Conservation (phyloP, 2,888 invertebrate genomes). For the Tipula unca region DNA sequence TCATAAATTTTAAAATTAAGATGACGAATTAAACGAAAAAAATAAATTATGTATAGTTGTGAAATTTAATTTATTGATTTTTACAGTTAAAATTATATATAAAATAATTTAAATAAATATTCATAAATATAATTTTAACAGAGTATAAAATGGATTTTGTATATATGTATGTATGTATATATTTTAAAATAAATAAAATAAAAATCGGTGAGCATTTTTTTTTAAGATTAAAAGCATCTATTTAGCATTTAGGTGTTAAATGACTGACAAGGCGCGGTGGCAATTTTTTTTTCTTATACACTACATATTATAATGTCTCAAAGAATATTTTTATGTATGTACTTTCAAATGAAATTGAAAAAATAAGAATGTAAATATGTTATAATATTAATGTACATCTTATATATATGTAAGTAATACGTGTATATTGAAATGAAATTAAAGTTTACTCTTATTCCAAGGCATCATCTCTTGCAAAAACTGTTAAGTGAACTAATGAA, state of each 20-base stretch:
- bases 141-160: constrained; percentile 8
- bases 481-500: constrained; percentile 14
- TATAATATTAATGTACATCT: neutral
- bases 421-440: neutral
- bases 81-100: neutral
- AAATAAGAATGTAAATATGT: neutral
- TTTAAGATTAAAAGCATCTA: constrained; percentile 20
- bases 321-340: neutral
- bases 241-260: constrained; percentile 34
- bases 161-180: too few relatives aligned
- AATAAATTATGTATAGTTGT: neutral
- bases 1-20: neutral
- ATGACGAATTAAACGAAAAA: neutral
- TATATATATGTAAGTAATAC: neutral
- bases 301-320: neutral
- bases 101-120: constrained; percentile 14
- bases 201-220: constrained; percentile 3
- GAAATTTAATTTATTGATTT: constrained; percentile 14
- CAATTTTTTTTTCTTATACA: constrained; percentile 30
- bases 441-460: neutral
- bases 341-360: neutral
- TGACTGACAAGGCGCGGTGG: constrained; percentile 39
- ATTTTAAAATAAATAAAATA: neutral
- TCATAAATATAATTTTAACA: constrained; percentile 8
- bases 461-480: neutral